Percentiles rank a stretch among this genome's conserved stretches.
These are phyloP conservation scores for Diadegma fenestrale DNA, from an alignment of 2,888 invertebrate genomes.

Conservation along the genomic window DNA sequence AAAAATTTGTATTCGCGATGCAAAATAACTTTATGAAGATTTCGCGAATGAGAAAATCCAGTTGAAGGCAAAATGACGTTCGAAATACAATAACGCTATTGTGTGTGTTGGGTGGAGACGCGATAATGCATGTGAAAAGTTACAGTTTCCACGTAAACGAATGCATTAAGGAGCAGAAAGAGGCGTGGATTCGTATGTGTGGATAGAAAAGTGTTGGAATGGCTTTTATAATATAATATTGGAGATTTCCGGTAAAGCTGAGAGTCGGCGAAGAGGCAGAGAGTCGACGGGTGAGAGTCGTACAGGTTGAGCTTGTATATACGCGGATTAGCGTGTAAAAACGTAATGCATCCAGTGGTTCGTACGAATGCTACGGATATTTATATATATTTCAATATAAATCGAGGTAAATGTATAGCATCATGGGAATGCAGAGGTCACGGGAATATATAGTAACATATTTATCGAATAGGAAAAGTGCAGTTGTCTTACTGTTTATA, in stretches of 20 bases:
- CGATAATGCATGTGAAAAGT: constrained; percentile 56
- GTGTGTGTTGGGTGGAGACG: constrained; percentile 27
- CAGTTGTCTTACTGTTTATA: constrained; percentile 50
- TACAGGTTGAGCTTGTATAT: constrained; percentile 53
- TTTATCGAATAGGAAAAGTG: constrained; percentile 66
- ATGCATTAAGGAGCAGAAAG: neutral
- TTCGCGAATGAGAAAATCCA: neutral
- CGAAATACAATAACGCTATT: constrained; percentile 54
- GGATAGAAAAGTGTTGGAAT: constrained; percentile 11
- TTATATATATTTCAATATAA: constrained; percentile 34
- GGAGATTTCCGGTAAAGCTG: constrained; percentile 66
- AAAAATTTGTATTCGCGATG: neutral
- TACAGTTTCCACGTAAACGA: constrained; percentile 59
- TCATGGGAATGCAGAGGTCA: constrained; percentile 73
- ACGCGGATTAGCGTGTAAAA: constrained; percentile 18
- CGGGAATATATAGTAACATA: constrained; percentile 67
- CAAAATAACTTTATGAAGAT: neutral
- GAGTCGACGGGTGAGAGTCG: constrained; percentile 61
- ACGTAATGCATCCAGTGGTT: constrained; percentile 12
- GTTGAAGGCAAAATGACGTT: neutral
- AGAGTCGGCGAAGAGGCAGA: constrained; percentile 42
- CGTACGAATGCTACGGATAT: constrained; percentile 2
- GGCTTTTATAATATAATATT: constrained; percentile 43
- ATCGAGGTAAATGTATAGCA: constrained; percentile 48
- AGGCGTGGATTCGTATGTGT: neutral